Evolutionary conservation across 2,888 invertebrate genomes (phyloP).

Genomic region (Euzophera pinguis): DNA sequence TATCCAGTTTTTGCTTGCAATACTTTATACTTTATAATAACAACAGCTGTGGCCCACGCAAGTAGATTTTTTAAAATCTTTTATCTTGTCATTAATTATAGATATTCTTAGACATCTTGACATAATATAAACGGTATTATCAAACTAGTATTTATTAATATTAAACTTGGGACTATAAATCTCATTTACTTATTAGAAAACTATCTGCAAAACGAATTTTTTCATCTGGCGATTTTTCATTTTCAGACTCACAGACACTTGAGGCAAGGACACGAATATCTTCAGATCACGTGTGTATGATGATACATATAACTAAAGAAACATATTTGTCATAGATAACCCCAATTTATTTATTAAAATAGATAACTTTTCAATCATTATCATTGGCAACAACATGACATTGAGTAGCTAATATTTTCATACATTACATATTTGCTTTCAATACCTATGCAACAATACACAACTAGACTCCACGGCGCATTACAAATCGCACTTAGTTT

Average conservation of each 20-base stretch:
- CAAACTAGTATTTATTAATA: neutral
- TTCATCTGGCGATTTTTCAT: too few relatives aligned
- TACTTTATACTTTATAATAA: neutral
- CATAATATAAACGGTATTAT: too few relatives aligned
- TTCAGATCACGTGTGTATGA: too few relatives aligned
- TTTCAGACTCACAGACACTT: too few relatives aligned
- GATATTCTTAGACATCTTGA: neutral
- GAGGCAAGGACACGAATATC: too few relatives aligned
- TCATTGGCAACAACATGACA: conserved; percentile 4
- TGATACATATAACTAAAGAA: too few relatives aligned
- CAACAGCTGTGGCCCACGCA: conserved; percentile 3
- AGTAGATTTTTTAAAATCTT: conserved; percentile 6
- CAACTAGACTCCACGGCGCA: conserved; percentile 19
- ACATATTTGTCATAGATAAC: neutral
- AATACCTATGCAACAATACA: conserved; percentile 13
- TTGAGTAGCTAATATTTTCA: conserved; percentile 14
- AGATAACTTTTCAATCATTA: neutral
- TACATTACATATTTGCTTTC: conserved; percentile 11
- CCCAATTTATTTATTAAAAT: neutral
- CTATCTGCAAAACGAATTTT: too few relatives aligned
- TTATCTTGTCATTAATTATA: neutral
- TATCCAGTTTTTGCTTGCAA: neutral
- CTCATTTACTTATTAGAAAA: too few relatives aligned
- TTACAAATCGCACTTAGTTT: conserved; percentile 11
- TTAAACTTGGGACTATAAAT: too few relatives aligned